Evolutionary conservation across 2,113 vertebrate genomes (phyloP), one percentile per base, ranked within the genome.

Genomic region (Anoplopoma fimbria): DNA sequence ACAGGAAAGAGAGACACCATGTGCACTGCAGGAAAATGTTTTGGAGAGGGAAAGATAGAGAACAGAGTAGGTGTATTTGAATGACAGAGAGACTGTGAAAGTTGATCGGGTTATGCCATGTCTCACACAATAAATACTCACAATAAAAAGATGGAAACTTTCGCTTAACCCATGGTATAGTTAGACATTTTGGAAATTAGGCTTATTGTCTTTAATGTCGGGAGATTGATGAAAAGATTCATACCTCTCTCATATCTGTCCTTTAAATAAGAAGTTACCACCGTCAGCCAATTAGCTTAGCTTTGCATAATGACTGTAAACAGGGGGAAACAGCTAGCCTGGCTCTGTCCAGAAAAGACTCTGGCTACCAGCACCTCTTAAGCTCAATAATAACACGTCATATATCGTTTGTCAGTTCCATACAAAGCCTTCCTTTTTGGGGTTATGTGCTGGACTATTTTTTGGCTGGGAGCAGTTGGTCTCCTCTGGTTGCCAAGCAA

Each of bases 41-140:
- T 36, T 31, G 25, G 34, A 33, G 19, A 79, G 17, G 13, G 9
- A 33, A 51, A 42, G 29, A 68, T 13, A 71, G 49, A 40, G 23
- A 75, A 65, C 4, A 53, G 31, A 74, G 51, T 21, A 15, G 68
- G 64, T 77, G 65, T 57, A 69, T 72, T 64, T 81, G 49, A 71
- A 19, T 69, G 69, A 77, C 45, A 78, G 53, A 51, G 31, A 40
- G 31, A 38, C 42, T 60, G 19, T 55, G 21, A n/a, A n/a, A n/a
- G n/a, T 40, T 69, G 38, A 69, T 51, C 42, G 13, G 36, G 9
- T 76, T 27, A 29, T 27, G 49, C 34, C 5, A 77, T 57, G 10
- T 55, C 57, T 67, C 33, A 57, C 27, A 58, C 23, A 62, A 38
- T 14, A 60, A 69, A 42, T 33, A 36, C 6, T 21, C 31, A 49